Conservation (phyloP, 2,888 invertebrate genomes). For the Callosobruchus maculatus region DNA sequence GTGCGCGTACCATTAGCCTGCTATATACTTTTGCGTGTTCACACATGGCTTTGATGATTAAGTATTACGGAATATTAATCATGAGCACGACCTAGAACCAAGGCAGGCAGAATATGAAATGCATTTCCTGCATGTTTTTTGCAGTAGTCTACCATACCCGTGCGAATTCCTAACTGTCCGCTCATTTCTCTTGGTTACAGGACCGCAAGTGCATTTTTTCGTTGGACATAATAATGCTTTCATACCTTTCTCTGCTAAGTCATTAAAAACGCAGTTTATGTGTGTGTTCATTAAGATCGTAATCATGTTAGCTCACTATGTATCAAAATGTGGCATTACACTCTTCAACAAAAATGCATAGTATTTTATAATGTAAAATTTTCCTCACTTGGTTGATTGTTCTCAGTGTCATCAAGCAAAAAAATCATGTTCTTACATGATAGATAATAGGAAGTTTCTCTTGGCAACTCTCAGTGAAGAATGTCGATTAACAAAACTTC, state of each 20-base stretch:
- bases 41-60: neutral
- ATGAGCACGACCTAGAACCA: neutral
- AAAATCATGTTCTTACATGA: too few species aligned
- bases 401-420: too few species aligned
- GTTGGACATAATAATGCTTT: neutral
- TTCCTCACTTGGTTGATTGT: too few species aligned
- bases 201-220: neutral
- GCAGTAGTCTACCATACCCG: neutral
- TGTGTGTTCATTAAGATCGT: neutral
- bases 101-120: neutral
- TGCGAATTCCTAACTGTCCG: neutral
- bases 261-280: neutral
- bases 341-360: neutral
- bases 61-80: neutral
- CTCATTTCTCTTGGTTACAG: neutral
- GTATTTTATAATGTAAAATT: too few species aligned
- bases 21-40: neutral
- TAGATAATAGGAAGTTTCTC: too few species aligned
- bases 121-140: neutral
- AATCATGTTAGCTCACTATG: neutral
- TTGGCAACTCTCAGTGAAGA: too few species aligned
- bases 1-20: too few species aligned
- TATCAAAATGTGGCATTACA: neutral
- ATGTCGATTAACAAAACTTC: too few species aligned
- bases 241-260: neutral